Base-by-base conservation (phyloP, 2,888 invertebrate species). In the Orchestes rusci region DNA sequence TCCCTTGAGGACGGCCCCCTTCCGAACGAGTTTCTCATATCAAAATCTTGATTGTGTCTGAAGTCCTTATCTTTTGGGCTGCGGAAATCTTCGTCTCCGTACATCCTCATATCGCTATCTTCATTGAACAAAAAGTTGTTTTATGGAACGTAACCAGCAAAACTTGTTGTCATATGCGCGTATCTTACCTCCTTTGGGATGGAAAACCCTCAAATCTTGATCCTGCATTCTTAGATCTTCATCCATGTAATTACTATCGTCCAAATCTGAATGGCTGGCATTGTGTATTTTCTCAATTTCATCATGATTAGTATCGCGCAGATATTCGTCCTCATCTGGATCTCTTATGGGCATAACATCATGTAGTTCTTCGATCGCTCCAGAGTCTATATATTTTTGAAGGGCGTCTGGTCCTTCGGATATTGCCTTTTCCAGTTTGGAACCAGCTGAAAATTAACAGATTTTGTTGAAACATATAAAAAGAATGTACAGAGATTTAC, bases 341-440 rank as follows among this genome's bases (percentile, higher is more conserved):
- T 82, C 81, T 38, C 75, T 68, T 50, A 80, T 75, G 3, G 84
- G 83, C 68, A 86, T 80, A 3, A 86, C 80, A 63, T 87, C 87
- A 44, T 80, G 77, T 23, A 89, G 64, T 59, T 89, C 86, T 60
- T 86, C 86, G 51, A 90, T 77, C 65, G 84, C 86, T 8, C 89
- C 89, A 1, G 84, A 80, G 54, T 82, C 80, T 20, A 89, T 82
- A 56, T 80, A 82, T 60, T 80, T 83, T 60, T 84, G 84, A 15
- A 90, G 71, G 30, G 84, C 81, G 39, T 84, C 76, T 10, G 83
- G 80, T 4, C 89, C 89, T 58, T 86, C 84, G 12, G 78, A 72
- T 53, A 89, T 85, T 4, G 83, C 86, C 53, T 79, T 76, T 58
- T 84, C 83, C 39, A 90, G 65, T 60, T 80, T 80, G 8, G 87